Base-by-base conservation (phyloP, 1,140 invertebrate genomes). In the Drosophila suzukii region DNA sequence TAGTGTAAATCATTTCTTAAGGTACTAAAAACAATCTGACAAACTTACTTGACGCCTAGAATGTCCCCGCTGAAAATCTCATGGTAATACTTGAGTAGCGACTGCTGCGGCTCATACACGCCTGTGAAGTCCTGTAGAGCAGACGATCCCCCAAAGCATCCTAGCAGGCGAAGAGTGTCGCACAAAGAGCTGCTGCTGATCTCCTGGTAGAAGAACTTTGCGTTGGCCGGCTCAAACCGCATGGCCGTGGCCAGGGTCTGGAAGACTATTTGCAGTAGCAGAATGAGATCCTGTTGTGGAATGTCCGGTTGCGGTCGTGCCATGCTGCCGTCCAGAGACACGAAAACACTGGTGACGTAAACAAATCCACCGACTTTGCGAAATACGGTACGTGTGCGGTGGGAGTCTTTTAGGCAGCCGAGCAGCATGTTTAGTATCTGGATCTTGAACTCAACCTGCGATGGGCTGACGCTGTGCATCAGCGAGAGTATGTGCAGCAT, bases 191-290 rank as follows among this genome's bases (percentile, higher is more conserved):
- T 97, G 92, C 96, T 96, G 90, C 98, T 98, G 59, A 98, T 97
- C 94, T 99, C 98, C 61, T 97, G 96, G 88, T 98, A 96, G 94
- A 99, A 99, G 93, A 98, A 98, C 92, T 99, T 99, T 0, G 98
- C 98, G 93, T 99, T 99, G 3, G 98, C 98, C 3, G 99, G 99
- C 93, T 99, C 99, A 93, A 98, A 99, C 82, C 99, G 94, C 98
- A 99, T 99, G 4, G 98, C 98, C 4, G 98, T 97, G 67, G 97
- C 97, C 49, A 99, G 95, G 0, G 98, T 99, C 91, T 98, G 97
- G 93, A 99, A 99, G 17, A 99, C 97, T 30, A 97, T 95, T 75
- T 97, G 96, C 59, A 99, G 93, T 38, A 98, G 91, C 38, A 95
- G 94, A 41, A 97, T 91, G 79, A 96, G 93, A 76, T 96, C 94